A percentile compares a stretch with the other conserved stretches of the same genome.
phyloP scores from a whole-genome alignment of 2,888 invertebrate genomes.

The Apotomis capreana region DNA sequence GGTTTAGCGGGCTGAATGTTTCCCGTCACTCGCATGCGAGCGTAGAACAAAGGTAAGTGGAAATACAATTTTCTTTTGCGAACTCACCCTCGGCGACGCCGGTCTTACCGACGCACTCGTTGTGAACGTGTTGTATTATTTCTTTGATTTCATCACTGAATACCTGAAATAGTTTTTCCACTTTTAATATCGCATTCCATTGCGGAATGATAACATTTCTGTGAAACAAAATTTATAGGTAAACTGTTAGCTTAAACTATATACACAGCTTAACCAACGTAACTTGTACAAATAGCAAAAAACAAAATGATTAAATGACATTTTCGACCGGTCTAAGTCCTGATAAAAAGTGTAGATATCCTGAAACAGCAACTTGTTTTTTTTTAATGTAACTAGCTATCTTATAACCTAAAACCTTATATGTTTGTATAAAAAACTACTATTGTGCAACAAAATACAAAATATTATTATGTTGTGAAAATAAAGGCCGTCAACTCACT shows the following conservation, averaged over 20 bases:
- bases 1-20: conserved; percentile 67
- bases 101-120: conserved; percentile 76
- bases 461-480: conserved; percentile 5
- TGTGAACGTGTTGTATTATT: conserved; percentile 79
- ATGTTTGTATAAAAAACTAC: neutral
- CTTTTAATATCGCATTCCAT: conserved; percentile 42
- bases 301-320: no score
- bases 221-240: neutral
- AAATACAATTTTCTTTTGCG: conserved; percentile 69
- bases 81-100: conserved; percentile 78
- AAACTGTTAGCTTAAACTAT: no score
- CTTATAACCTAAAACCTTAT: no score
- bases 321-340: no score
- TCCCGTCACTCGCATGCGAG: conserved; percentile 68
- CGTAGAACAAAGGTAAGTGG: conserved; percentile 70
- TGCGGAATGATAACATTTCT: conserved; percentile 2
- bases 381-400: no score
- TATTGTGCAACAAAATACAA: neutral
- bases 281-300: no score
- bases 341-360: no score
- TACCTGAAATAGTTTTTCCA: conserved; percentile 66
- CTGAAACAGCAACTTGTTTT: no score
- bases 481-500: conserved; percentile 16
- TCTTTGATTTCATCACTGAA: conserved; percentile 81
- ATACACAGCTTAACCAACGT: no score